Evolutionary conservation across 35 echinoderm and acorn worm species (phyloP).

Genomic region (Apostichopus japonicus): DNA sequence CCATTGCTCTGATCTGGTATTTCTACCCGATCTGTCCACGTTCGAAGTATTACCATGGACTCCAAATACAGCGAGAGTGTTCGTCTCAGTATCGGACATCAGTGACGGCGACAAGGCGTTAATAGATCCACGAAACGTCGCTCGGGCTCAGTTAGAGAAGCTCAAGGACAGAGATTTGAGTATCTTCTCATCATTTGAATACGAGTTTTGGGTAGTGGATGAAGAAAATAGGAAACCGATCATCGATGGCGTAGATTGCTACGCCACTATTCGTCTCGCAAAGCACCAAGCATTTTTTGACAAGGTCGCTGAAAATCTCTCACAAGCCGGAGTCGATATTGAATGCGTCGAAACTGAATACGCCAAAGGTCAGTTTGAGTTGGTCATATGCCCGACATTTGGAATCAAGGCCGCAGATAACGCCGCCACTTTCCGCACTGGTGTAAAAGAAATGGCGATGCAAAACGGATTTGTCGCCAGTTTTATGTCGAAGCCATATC

Average conservation of each 20-base stretch:
- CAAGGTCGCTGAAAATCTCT: slow-evolving; percentile 15
- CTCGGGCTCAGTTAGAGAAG: slow-evolving; percentile 63
- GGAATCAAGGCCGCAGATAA: slow-evolving; percentile 49
- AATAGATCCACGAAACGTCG: slow-evolving; percentile 61
- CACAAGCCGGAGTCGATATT: slow-evolving; percentile 63
- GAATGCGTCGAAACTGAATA: slow-evolving; percentile 54
- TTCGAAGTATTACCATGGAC: slow-evolving; percentile 72
- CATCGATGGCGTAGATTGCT: slow-evolving; percentile 47
- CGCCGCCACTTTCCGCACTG: slow-evolving; percentile 19
- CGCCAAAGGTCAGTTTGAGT: slow-evolving; percentile 49
- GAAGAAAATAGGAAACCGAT: slow-evolving; percentile 67
- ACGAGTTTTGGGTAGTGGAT: slow-evolving; percentile 87
- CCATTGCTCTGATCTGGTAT: neutral
- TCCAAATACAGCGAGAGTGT: slow-evolving; percentile 56
- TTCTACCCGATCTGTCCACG: slow-evolving; percentile 59
- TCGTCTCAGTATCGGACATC: neutral
- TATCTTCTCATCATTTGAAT: slow-evolving; percentile 57
- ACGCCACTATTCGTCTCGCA: slow-evolving; percentile 72
- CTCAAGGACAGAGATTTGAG: slow-evolving; percentile 55
- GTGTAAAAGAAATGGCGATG: slow-evolving; percentile 48
- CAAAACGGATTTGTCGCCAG: slow-evolving; percentile 34
- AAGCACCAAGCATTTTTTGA: slow-evolving; percentile 57
- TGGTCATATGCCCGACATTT: slow-evolving; percentile 24
- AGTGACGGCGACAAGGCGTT: slow-evolving; percentile 11
- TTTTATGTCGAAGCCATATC: slow-evolving; percentile 59